Evolutionary conservation across 2,888 invertebrate genomes (phyloP), one percentile per base, ranked within the genome.

Genomic region (Sisyra nigra): DNA sequence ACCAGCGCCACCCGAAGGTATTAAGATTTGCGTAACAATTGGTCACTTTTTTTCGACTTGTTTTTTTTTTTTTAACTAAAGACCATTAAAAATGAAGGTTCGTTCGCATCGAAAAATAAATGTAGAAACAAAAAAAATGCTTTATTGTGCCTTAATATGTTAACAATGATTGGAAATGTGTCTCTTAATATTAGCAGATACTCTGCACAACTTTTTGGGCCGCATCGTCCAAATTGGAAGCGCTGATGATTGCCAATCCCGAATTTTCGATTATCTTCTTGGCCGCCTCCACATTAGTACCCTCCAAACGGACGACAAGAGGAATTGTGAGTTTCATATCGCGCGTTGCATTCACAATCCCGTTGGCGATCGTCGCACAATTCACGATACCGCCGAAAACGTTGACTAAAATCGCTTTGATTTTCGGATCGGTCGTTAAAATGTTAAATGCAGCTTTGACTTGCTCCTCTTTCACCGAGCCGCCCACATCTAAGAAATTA

Each of bases 341-440:
- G 58, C 79, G 80, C 50, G 84, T 82, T 2, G 97, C 96, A 45
- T 80, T 76, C 3, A 96, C 81, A 51, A 98, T 86, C 34, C 98
- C 98, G 55, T 84, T 87, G 1, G 98, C 98, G 53, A 99, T 88
- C 1, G 86, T 94, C 4, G 82, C 88, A 65, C 98, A 99, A 65
- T 98, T 94, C 0, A 99, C 97, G 58, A 99, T 99, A 44, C 98
- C 94, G 50, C 93, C 98, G 68, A 99, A 98, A 2, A 99, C 93
- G 67, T 99, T 99, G 1, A 99, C 94, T 47, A 99, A 74, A 52
- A 99, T 85, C 6, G 88, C 82, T 58, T 92, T 87, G 0, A 98
- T 97, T 62, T 83, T 85, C 24, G 80, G 75, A 66, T 91, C 91
- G 52, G 74, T 67, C 18, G 87, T 84, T 43, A 97, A 71, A 49